phyloP scores from a whole-genome alignment of 1,140 invertebrate species.

The Ephestia elutella region DNA sequence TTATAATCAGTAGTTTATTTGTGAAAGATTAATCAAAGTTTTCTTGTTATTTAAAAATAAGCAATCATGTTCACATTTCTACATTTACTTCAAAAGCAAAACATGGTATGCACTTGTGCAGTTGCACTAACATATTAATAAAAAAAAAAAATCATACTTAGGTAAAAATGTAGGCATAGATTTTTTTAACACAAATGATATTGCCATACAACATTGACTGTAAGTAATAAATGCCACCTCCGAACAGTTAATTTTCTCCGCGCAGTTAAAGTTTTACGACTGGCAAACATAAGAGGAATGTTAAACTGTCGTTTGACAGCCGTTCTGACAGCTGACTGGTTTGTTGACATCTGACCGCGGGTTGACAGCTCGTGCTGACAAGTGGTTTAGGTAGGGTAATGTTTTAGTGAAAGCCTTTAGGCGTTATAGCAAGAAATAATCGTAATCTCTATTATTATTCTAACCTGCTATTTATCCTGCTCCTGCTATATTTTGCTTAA shows the following conservation, averaged over 20 bases:
- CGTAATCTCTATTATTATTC: too few relatives aligned
- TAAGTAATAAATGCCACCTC: background rate
- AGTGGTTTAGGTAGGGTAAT: background rate
- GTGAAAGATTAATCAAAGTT: too few relatives aligned
- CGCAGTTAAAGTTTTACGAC: slow-evolving; percentile 1
- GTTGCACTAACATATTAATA: too few relatives aligned
- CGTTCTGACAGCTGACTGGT: background rate
- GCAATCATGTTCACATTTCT: too few relatives aligned
- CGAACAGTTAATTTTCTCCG: background rate
- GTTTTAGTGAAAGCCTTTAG: too few relatives aligned
- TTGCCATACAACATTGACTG: background rate
- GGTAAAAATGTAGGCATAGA: background rate
- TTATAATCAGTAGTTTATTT: too few relatives aligned
- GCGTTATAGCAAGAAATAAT: too few relatives aligned
- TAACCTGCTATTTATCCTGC: too few relatives aligned
- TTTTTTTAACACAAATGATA: background rate
- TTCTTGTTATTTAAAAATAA: too few relatives aligned
- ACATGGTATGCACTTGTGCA: too few relatives aligned
- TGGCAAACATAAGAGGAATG: background rate
- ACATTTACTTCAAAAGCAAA: too few relatives aligned
- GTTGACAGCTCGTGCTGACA: slow-evolving; percentile 7
- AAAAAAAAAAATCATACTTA: background rate
- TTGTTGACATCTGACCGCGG: background rate
- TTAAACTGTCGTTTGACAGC: background rate
- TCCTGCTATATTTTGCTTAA: too few relatives aligned